Evolutionary conservation across 2,113 vertebrate species (phyloP), one percentile per base, ranked within the genome.

Genomic region (Colius striatus): DNA sequence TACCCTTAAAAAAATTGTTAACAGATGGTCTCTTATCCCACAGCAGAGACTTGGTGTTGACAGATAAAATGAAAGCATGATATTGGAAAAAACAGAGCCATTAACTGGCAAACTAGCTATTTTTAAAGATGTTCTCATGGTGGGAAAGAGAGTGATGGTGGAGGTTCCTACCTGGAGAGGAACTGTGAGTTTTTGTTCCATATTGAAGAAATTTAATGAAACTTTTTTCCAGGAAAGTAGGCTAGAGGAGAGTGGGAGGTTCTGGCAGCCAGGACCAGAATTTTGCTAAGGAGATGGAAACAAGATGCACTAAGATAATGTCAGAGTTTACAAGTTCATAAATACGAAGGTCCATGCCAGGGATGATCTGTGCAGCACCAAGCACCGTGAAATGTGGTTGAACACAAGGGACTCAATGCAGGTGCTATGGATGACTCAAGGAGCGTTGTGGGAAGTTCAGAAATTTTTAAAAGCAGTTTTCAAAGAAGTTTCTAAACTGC

Each of bases 21-120:
- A 87, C 95, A 96, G 93, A 96, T 95, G 88, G 94, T 94, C 57
- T 93, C 30, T 76, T 96, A 87, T 79, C 80, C 92, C 86, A 90
- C 73, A 72, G 92, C 30, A 81, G 61, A 81, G 83, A 81, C 30
- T 65, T 45, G n/a, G 73, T 94, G 85, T 72, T 96, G 83, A 89
- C 76, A 95, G 92, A 68, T 48, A 67, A 51, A 89, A 92, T 55
- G 82, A 87, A 85, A 88, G 68, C 12, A 23, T 47, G 66, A 73
- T 84, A 71, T 16, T 77, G 85, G 83, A 61, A 87, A 93, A 93
- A 75, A 17, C 0, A 0, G 71, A 92, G 50, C 54, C 63, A 93
- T 80, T 81, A 88, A 55, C 58, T 84, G 78, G 63, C 53, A 86
- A 93, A 71, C 32, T 9, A 50, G 32, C 0, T 72, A 57, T 45